These are phyloP conservation scores for Eulemur albifrons DNA, from an alignment of 2,797 vertebrate genomes.

Conservation along the genomic window DNA sequence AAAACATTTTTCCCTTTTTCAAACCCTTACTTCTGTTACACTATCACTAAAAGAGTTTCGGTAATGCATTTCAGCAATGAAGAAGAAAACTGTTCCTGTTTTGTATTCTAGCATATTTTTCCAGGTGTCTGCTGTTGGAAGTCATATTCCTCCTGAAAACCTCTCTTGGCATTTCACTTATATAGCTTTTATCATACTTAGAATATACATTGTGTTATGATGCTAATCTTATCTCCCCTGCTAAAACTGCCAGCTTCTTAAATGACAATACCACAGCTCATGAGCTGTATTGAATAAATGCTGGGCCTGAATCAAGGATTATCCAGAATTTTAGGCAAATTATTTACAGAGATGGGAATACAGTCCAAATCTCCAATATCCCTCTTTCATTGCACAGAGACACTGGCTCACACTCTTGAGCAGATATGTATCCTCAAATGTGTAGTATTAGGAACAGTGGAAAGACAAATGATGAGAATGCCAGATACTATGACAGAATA, in stretches of 20 bases:
- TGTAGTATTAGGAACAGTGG: background rate
- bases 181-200: background rate
- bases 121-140: background rate
- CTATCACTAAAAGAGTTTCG: background rate
- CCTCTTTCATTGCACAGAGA: background rate
- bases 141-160: background rate
- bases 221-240: background rate
- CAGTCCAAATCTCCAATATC: background rate
- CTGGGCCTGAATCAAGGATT: background rate
- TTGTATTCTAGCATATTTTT: background rate
- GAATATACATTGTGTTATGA: background rate
- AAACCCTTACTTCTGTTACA: too few relatives aligned
- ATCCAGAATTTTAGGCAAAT: background rate
- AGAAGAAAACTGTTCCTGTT: background rate
- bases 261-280: background rate
- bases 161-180: background rate
- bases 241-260: background rate
- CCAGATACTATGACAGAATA: background rate
- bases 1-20: too few relatives aligned
- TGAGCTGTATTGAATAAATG: background rate
- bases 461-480: background rate
- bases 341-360: background rate
- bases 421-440: background rate
- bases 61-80: background rate
- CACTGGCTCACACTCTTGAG: background rate